Evolutionary conservation across 2,888 invertebrate genomes (phyloP).

Genomic region (Cataglyphis altisquamis): DNA sequence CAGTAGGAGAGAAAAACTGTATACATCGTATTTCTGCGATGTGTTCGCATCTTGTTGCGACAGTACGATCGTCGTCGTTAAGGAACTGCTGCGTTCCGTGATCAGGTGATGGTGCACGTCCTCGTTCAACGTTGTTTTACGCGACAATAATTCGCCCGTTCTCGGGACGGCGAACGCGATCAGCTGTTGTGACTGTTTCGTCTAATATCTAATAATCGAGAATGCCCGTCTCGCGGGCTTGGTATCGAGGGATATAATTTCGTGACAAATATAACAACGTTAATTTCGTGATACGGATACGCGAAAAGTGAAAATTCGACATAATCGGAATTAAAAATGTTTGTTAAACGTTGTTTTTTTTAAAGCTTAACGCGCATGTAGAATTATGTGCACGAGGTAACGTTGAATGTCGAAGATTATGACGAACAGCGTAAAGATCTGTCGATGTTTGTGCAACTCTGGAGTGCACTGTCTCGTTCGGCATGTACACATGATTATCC

Average conservation of each 20-base stretch:
- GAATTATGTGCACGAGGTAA: slow-evolving; percentile 22
- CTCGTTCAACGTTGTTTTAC: background rate
- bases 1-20: background rate
- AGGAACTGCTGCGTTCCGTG: background rate
- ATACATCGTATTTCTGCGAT: background rate
- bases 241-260: too few species aligned
- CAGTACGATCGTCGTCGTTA: background rate
- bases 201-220: background rate
- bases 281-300: background rate
- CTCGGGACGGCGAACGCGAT: slow-evolving; percentile 9
- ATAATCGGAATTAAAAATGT: background rate
- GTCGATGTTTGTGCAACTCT: slow-evolving; percentile 12
- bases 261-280: background rate
- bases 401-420: slow-evolving; percentile 34
- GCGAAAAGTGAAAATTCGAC: background rate
- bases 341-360: background rate
- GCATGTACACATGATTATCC: slow-evolving; percentile 43
- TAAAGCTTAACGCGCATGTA: background rate
- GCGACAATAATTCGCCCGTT: background rate
- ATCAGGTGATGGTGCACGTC: background rate
- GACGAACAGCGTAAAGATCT: slow-evolving; percentile 32
- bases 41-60: background rate
- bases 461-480: slow-evolving; percentile 7
- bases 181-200: slow-evolving; percentile 41
- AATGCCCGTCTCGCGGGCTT: background rate